Base-by-base conservation (phyloP, 2,888 invertebrate species). In the Pegoplata infirma region DNA sequence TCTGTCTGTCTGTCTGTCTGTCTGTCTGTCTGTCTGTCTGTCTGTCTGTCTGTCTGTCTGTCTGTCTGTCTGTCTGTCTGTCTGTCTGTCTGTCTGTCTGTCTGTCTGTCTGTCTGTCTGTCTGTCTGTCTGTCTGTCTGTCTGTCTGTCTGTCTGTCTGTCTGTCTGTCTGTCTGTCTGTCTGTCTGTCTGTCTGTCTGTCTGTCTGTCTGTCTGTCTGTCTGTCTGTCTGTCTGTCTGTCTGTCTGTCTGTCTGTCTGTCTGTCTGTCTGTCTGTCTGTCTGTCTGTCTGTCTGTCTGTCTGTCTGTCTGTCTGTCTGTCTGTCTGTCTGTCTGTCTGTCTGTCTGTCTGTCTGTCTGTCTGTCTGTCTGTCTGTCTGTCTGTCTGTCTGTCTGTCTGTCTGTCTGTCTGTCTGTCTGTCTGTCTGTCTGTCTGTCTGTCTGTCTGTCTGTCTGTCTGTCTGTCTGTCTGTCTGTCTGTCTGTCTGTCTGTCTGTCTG, bases 1-100 rank as follows among this genome's bases (percentile, higher is more conserved):
- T 51, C 51, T 19, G 51, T 51, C 51, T 51, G 51, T 51, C 51
- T 19, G 51, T 51, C 51, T 51, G 51, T 51, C 51, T 19, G 51
- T 51, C 51, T 51, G 51, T 51, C 51, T 19, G 51, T 51, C 51
- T 51, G 51, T 51, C 51, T 19, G 51, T 51, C 51, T 51, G 51
- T 51, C 51, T 19, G 51, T 51, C 51, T 51, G 51, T 51, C 51
- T 19, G 51, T 51, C 51, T 51, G 51, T 51, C 51, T 19, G 51
- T 51, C 51, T 51, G 51, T 51, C 51, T 19, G 51, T 51, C 51
- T 51, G 51, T 51, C 51, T 19, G 51, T 51, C 51, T 51, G 51
- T 51, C 51, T 19, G 51, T 51, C 51, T 51, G 51, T 51, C 51
- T 19, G 51, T 51, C 51, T 51, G 51, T 51, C 51, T 19, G 51